These are phyloP conservation scores for Zosterops borbonicus DNA, from an alignment of 2,113 vertebrate species.

Conservation along the genomic window DNA sequence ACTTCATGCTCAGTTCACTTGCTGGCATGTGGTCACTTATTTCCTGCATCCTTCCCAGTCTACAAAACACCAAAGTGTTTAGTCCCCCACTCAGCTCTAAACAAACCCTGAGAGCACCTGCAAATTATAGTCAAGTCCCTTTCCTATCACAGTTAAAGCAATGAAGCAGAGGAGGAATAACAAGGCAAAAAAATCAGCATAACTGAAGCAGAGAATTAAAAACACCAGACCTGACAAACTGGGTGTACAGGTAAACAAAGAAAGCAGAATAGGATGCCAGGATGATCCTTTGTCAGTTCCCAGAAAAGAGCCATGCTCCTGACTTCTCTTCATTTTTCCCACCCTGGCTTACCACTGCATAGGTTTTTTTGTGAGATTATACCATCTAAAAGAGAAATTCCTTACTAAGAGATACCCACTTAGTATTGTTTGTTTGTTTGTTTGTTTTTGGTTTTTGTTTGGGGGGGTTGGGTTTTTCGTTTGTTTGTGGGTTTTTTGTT, in stretches of 20 bases:
- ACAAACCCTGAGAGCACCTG: neutral
- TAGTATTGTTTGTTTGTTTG: too few species aligned
- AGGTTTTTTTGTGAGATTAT: neutral
- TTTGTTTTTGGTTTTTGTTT: too few species aligned
- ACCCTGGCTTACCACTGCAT: neutral
- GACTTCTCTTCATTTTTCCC: neutral
- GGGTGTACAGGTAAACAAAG: neutral
- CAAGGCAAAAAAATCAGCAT: neutral
- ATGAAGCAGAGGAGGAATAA: neutral
- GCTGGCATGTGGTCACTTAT: conserved; percentile 18
- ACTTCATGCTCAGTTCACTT: conserved; percentile 21
- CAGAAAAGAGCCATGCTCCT: neutral
- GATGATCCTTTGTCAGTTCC: neutral
- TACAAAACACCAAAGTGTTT: neutral
- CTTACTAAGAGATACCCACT: neutral
- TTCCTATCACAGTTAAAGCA: neutral
- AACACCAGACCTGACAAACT: neutral
- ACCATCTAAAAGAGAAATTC: neutral
- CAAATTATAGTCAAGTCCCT: neutral
- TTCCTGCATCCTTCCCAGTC: neutral
- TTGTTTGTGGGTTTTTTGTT: too few species aligned
- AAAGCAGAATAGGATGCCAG: neutral
- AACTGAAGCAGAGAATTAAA: neutral
- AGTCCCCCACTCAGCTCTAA: neutral
- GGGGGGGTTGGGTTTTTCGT: too few species aligned